Evolutionary conservation across 2,113 vertebrate genomes (phyloP).

Genomic region (Plecotus auritus): DNA sequence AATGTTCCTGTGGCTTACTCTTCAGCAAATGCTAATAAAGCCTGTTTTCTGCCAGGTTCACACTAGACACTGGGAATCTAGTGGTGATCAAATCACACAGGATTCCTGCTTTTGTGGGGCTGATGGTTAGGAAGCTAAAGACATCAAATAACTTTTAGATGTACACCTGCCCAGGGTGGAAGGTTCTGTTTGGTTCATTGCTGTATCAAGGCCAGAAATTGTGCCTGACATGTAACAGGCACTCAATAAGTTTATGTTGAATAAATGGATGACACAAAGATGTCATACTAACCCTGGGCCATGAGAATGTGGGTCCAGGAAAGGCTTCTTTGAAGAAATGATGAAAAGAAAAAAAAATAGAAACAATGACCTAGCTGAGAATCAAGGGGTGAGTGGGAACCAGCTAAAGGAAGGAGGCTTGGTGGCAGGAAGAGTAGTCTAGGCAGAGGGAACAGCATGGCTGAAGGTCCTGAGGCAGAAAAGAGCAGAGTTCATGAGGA

Average conservation of each 20-base stretch:
- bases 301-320: not conserved
- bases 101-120: not conserved
- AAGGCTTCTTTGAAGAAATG: not conserved
- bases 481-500: not conserved
- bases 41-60: not conserved
- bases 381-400: not conserved
- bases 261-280: not conserved
- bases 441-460: not conserved
- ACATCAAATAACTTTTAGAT: not conserved
- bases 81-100: not conserved
- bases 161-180: not conserved
- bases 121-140: not conserved
- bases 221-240: not conserved
- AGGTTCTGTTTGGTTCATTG: not conserved
- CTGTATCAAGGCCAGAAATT: not conserved
- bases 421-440: not conserved
- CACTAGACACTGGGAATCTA: not conserved
- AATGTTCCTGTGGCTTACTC: not conserved
- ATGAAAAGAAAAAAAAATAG: too few relatives aligned
- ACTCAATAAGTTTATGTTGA: not conserved
- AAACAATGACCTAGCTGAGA: not conserved
- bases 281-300: too few relatives aligned
- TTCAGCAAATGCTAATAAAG: not conserved
- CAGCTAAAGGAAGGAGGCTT: not conserved
- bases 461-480: not conserved